phyloP scores from a whole-genome alignment of 2,113 vertebrate genomes.

The Laterallus jamaicensis region DNA sequence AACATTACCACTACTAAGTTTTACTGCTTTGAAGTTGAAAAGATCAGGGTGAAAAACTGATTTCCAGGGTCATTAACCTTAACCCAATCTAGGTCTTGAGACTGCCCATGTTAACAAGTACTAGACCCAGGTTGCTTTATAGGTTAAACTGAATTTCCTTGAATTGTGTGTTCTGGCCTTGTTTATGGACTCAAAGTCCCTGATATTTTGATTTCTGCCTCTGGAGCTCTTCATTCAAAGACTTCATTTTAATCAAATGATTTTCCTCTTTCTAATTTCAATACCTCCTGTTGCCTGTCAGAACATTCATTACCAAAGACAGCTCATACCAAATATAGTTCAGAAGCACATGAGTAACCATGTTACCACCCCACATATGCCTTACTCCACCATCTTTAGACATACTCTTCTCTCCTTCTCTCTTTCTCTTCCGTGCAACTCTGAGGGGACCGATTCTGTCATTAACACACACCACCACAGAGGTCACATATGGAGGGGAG shows the following conservation, averaged over 20 bases:
- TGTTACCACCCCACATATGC: neutral
- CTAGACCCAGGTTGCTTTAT: neutral
- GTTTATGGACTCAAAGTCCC: neutral
- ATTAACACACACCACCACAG: neutral
- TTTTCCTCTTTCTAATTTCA: neutral
- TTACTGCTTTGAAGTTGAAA: neutral
- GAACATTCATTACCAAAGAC: neutral
- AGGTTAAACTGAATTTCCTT: neutral
- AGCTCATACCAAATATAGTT: neutral
- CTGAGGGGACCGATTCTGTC: neutral
- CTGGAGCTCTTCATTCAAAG: neutral
- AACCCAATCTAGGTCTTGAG: neutral
- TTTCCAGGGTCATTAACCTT: neutral
- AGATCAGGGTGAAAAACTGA: neutral
- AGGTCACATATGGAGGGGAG: rapidly evolving
- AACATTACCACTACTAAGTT: neutral
- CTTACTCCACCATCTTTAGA: neutral
- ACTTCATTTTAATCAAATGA: neutral
- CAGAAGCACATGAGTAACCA: neutral
- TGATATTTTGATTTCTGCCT: neutral
- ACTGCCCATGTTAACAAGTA: neutral
- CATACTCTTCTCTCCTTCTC: neutral
- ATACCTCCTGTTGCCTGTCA: neutral
- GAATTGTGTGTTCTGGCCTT: neutral
- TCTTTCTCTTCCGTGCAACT: neutral